Evolutionary conservation across 1,140 invertebrate species (phyloP), one percentile per base, ranked within the genome.

Genomic region (Zaprionus ornatus): DNA sequence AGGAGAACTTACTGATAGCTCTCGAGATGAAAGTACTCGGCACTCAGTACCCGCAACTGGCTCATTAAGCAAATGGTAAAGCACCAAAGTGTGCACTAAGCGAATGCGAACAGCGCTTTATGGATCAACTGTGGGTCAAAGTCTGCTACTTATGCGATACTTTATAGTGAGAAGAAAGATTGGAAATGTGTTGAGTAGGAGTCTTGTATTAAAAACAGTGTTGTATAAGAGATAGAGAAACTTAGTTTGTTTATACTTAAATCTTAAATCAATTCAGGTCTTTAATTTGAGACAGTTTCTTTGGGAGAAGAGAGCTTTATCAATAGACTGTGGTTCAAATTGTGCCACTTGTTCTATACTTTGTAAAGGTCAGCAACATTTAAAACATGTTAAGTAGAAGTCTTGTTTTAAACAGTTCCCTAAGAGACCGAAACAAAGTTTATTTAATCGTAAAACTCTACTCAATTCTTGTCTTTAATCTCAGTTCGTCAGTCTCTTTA

Each of bases 1-100:
- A 10, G 3, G 27, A 21, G 56, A 37, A 48, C 45, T 12, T 23
- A 63, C 48, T 37, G 64, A 61, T 68, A 35, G 71, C 42, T 72
- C 12, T 52, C 10, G 29, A 21, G 55, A 23, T 65, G 54, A 60
- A 73, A 67, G 25, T 61, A 48, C 70, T 50, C 12, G 40, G 12
- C 13, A 37, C 35, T 32, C 29, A 35, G 52, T 54, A 7, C 19
- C 37, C 19, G 27, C 63, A 32, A 45, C 40, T 67, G 55, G 27
- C 71, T 74, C 71, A 68, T 74, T 68, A 74, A 68, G 66, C 56
- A 60, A 70, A 77, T 69, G 72, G 57, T 57, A 7, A 60, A 27
- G 40, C 40, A 35, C 32, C 23, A 50, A 48, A 50, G 61, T 25
- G 27, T 35, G 27, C 62, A 54, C 50, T 35, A 52, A 64, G 50